Evolutionary conservation across 2,797 vertebrate species (phyloP).

Genomic region (Periparus ater): DNA sequence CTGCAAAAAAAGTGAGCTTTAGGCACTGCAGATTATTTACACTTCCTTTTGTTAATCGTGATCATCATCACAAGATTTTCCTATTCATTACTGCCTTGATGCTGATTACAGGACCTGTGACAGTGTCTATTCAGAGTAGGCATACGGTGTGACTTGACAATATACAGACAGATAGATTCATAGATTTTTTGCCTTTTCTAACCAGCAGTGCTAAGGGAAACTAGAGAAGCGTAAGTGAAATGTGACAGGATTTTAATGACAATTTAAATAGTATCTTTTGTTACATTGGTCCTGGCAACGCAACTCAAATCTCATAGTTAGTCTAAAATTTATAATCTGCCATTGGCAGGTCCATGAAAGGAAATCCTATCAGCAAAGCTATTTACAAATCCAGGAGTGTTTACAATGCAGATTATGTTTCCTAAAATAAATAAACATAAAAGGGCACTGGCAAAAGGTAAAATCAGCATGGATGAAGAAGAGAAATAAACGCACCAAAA

Average conservation of each 20-base stretch:
- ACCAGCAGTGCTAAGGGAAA: not conserved
- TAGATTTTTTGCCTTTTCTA: conserved; percentile 11
- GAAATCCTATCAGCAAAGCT: not conserved
- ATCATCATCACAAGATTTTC: not conserved
- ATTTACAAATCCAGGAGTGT: not conserved
- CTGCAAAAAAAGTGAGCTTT: not conserved
- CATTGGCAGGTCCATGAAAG: not conserved
- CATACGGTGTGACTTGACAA: not conserved
- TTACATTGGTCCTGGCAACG: not conserved
- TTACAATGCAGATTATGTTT: not conserved
- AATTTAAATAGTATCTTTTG: not conserved
- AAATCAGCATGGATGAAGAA: not conserved
- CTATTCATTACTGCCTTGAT: not conserved
- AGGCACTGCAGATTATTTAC: not conserved
- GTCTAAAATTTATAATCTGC: not conserved
- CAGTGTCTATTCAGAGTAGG: not conserved
- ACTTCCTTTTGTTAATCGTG: not conserved
- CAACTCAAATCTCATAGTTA: not conserved
- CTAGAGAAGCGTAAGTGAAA: not conserved
- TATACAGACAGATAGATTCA: not conserved
- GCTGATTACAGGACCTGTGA: conserved; percentile 3
- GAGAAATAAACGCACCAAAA: not conserved
- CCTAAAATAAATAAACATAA: not conserved
- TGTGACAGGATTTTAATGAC: conserved; percentile 1
- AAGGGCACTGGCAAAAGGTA: not conserved